Percentiles rank a stretch among this genome's conserved stretches.
These are phyloP conservation scores for Zosterops borbonicus DNA, from an alignment of 2,113 vertebrate species.

Conservation along the genomic window DNA sequence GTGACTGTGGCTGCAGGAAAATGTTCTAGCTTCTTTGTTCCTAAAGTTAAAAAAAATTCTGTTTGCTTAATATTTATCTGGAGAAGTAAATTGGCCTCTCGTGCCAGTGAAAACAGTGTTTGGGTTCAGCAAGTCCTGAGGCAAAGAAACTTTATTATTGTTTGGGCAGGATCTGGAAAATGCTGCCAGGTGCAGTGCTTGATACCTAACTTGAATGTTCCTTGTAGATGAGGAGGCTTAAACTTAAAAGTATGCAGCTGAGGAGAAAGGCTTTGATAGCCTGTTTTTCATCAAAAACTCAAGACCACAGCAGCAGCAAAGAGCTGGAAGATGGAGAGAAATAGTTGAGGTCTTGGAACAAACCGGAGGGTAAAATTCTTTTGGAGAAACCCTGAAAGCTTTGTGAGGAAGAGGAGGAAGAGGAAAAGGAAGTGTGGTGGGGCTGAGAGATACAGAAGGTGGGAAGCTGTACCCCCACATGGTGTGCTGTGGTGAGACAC, in stretches of 20 bases:
- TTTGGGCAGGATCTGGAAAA: slow-evolving; percentile 40
- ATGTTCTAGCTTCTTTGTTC: slow-evolving; percentile 6
- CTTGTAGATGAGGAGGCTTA: background rate
- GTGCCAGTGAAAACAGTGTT: slow-evolving; percentile 54
- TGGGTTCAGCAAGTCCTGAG: slow-evolving; percentile 26
- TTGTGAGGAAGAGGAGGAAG: background rate
- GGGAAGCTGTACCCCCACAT: background rate
- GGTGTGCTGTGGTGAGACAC: background rate
- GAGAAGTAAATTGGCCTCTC: background rate
- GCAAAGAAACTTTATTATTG: slow-evolving; percentile 48
- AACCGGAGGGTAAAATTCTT: background rate
- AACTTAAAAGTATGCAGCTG: background rate
- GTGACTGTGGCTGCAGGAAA: slow-evolving; percentile 30
- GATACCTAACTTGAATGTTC: background rate
- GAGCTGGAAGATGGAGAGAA: background rate
- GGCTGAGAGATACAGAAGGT: background rate
- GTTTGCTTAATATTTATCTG: slow-evolving; percentile 37
- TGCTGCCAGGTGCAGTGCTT: background rate
- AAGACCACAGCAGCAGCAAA: background rate
- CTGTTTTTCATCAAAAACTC: background rate
- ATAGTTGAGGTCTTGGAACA: background rate
- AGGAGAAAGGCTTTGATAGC: background rate
- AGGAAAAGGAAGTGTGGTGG: background rate
- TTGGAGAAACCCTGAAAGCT: background rate
- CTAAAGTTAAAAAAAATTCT: background rate